Evolutionary conservation across 2,888 invertebrate species (phyloP).

Genomic region (Drosophila mimica): DNA sequence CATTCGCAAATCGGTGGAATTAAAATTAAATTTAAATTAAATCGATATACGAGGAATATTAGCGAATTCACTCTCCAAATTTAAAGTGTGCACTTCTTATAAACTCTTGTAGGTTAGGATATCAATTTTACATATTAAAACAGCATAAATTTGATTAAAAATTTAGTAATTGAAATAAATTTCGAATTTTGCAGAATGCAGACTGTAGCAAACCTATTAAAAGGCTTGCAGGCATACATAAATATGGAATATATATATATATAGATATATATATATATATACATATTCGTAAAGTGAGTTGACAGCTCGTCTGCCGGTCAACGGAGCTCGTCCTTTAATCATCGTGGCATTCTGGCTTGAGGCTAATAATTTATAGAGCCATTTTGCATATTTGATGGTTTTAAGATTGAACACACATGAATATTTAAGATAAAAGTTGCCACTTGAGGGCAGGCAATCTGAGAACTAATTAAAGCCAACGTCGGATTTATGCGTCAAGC

Average conservation of each 20-base stretch:
- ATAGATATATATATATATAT: neutral
- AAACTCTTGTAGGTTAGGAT: neutral
- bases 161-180: too few species aligned
- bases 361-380: conserved; percentile 8
- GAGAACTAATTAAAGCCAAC: conserved; percentile 71
- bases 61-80: neutral
- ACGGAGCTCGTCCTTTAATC: neutral
- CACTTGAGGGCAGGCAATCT: conserved; percentile 41
- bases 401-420: conserved; percentile 38
- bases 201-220: neutral
- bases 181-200: neutral
- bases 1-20: neutral
- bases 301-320: conserved; percentile 5
- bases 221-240: neutral
- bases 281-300: neutral
- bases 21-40: neutral
- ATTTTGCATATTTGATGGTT: conserved; percentile 32
- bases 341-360: neutral
- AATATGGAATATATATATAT: neutral
- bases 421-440: conserved; percentile 58
- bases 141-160: neutral
- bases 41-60: neutral
- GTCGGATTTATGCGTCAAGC: conserved; percentile 67
- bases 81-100: neutral
- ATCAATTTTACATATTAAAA: neutral